These are phyloP conservation scores for Xestoiulus laeticollis DNA, from an alignment of 2,888 invertebrate species.

Conservation along the genomic window DNA sequence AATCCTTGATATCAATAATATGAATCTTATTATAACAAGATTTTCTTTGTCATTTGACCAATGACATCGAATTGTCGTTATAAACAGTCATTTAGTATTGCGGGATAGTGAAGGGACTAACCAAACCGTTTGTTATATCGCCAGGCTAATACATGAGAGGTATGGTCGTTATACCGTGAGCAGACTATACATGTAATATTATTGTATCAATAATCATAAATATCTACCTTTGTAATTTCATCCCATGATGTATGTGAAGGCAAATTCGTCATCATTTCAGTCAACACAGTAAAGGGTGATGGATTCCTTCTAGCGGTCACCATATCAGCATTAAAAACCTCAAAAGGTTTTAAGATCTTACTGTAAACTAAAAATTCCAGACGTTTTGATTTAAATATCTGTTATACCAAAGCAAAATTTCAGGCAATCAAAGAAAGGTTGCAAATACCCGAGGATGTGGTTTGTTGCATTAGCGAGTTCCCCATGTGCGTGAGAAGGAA, in stretches of 20 bases:
- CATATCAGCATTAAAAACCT: neutral
- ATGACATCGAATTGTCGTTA: too few relatives aligned
- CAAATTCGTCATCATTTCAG: constrained; percentile 39
- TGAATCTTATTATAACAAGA: too few relatives aligned
- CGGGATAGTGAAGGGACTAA: too few relatives aligned
- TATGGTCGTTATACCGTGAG: too few relatives aligned
- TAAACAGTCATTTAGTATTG: too few relatives aligned
- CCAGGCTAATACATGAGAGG: too few relatives aligned
- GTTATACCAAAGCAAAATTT: neutral
- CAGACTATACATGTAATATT: too few relatives aligned
- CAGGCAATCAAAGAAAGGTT: neutral
- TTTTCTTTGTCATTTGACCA: too few relatives aligned
- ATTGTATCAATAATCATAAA: too few relatives aligned
- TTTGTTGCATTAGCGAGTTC: neutral
- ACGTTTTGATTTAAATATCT: neutral
- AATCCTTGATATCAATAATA: too few relatives aligned
- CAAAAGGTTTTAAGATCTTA: constrained; percentile 45
- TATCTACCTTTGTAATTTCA: neutral
- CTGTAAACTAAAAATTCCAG: neutral
- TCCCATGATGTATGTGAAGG: neutral
- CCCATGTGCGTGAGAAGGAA: constrained; percentile 69
- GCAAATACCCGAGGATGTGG: neutral
- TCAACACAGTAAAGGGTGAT: neutral
- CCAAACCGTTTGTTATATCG: too few relatives aligned
- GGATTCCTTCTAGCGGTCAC: neutral